Conservation (phyloP, 2,797 vertebrate species). For the Cynopterus sphinx region DNA sequence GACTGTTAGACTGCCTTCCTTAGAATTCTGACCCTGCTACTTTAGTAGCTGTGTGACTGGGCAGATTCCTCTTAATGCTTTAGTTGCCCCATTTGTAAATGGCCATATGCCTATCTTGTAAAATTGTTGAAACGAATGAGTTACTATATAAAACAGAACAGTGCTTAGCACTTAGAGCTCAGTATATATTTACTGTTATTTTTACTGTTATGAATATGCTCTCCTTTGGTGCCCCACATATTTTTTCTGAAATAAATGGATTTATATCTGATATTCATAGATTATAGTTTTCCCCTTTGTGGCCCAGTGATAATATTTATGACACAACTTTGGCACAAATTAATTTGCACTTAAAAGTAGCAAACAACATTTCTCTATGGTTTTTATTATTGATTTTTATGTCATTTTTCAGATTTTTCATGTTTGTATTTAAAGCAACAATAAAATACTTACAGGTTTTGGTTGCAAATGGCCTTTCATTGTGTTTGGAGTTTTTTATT, state of each 20-base stretch:
- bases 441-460: background rate
- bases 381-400: slow-evolving; percentile 29
- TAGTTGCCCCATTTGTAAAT: background rate
- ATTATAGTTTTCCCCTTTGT: background rate
- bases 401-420: slow-evolving; percentile 7
- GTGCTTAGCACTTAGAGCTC: background rate
- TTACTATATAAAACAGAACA: background rate
- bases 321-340: background rate
- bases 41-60: background rate
- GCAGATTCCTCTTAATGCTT: background rate
- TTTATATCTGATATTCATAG: background rate
- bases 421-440: slow-evolving; percentile 18
- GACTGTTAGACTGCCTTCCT: background rate
- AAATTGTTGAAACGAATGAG: background rate
- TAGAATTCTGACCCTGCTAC: background rate
- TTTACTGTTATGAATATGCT: background rate
- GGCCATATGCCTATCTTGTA: background rate
- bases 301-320: background rate
- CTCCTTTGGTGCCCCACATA: background rate
- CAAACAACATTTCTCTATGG: background rate
- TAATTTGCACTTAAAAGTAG: background rate
- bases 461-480: background rate
- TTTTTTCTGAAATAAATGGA: background rate
- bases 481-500: background rate
- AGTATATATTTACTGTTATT: background rate